A percentile compares a stretch with the other conserved stretches of the same genome.
These are phyloP conservation scores for Podilymbus podiceps DNA, from an alignment of 2,113 vertebrate genomes.

Conservation along the genomic window DNA sequence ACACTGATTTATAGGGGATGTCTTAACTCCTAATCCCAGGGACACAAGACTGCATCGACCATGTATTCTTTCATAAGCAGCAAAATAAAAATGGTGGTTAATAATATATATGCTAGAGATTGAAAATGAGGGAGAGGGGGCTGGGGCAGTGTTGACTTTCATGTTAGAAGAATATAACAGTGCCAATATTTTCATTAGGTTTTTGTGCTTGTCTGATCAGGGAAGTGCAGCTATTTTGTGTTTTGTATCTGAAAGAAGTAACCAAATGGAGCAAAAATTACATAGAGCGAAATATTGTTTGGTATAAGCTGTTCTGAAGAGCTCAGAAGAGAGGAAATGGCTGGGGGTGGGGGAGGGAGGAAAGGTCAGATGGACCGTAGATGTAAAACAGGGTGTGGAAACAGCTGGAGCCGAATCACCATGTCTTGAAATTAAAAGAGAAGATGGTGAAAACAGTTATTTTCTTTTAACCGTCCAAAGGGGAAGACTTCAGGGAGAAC, in stretches of 20 bases:
- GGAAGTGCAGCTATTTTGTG: constrained; percentile 44
- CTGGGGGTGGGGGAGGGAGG: constrained; percentile 17
- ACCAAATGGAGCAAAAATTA: constrained; percentile 55
- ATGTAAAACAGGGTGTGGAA: constrained; percentile 61
- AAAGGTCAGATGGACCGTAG: constrained; percentile 43
- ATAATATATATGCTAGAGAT: constrained; percentile 67
- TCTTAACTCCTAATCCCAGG: constrained; percentile 77
- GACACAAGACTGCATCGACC: constrained; percentile 51
- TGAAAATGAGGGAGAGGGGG: constrained; percentile 61
- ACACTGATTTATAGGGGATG: constrained; percentile 77
- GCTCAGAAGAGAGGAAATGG: constrained; percentile 53
- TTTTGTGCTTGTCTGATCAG: constrained; percentile 60
- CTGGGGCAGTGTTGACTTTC: constrained; percentile 32
- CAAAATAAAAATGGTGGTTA: constrained; percentile 63
- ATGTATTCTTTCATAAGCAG: constrained; percentile 67
- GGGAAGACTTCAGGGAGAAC: constrained; percentile 50
- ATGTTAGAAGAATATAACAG: constrained; percentile 41
- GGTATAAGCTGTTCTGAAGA: constrained; percentile 56
- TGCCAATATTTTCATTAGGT: constrained; percentile 50
- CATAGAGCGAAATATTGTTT: constrained; percentile 55
- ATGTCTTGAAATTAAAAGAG: constrained; percentile 62
- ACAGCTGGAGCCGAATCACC: constrained; percentile 38
- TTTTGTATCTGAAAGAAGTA: constrained; percentile 42
- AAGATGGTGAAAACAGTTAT: constrained; percentile 47
- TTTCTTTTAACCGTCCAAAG: constrained; percentile 27